Percentiles rank a stretch among this genome's conserved stretches.
Conservation (phyloP, 2,888 invertebrate species). For the Hanleya hanleyi region DNA sequence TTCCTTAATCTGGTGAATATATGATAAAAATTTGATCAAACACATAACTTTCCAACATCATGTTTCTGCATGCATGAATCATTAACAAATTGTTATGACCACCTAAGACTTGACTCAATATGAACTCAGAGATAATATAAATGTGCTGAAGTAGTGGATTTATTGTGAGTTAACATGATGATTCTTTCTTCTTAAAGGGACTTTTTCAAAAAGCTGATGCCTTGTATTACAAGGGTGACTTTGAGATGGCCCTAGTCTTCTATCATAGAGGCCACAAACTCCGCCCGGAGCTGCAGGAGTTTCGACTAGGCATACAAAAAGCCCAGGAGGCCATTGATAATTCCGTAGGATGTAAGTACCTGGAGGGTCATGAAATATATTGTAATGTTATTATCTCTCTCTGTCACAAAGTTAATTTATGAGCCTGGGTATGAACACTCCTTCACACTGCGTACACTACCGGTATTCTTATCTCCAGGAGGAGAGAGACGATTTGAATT, state of each 20-base stretch:
- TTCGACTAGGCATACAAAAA: slow-evolving; percentile 89
- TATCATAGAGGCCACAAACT: slow-evolving; percentile 91
- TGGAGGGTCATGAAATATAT: not conserved
- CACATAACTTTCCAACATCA: too few relatives aligned
- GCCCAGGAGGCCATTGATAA: slow-evolving; percentile 96
- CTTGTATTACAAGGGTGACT: slow-evolving; percentile 92
- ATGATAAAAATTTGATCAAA: too few relatives aligned
- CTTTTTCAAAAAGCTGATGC: slow-evolving; percentile 95
- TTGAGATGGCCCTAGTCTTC: slow-evolving; percentile 93
- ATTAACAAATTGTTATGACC: too few relatives aligned
- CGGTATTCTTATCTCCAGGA: not conserved
- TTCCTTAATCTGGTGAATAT: too few relatives aligned
- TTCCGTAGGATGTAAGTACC: slow-evolving; percentile 82
- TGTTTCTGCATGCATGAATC: too few relatives aligned
- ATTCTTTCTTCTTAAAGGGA: slow-evolving; percentile 73
- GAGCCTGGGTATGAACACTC: not conserved
- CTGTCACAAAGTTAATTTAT: not conserved
- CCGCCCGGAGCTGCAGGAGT: slow-evolving; percentile 86
- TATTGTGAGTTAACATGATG: too few relatives aligned
- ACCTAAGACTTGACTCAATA: too few relatives aligned
- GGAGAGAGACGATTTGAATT: too few relatives aligned
- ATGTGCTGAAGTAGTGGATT: too few relatives aligned
- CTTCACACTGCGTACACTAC: not conserved
- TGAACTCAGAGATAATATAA: too few relatives aligned
- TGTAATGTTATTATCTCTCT: not conserved